These are phyloP conservation scores for Drosophila mimetica DNA, from an alignment of 2,888 invertebrate species.

Conservation along the genomic window DNA sequence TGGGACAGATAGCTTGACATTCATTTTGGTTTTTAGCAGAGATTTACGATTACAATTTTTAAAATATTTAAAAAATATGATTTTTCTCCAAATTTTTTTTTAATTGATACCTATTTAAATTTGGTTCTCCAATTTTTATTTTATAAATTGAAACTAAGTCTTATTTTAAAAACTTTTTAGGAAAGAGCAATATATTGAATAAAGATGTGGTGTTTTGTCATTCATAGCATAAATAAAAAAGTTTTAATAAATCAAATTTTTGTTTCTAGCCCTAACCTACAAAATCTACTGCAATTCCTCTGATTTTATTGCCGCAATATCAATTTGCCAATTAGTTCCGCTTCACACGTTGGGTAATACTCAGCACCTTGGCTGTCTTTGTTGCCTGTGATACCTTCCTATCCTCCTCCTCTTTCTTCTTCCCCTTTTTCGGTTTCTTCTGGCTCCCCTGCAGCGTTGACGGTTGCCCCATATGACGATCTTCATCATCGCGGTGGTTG, in stretches of 20 bases:
- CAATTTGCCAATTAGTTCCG: slow-evolving; percentile 50
- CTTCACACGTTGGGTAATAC: slow-evolving; percentile 38
- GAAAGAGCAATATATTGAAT: no score
- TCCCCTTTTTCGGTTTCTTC: slow-evolving; percentile 12
- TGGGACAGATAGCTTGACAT: slow-evolving; percentile 8
- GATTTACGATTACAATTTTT: no score
- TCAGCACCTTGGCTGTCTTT: slow-evolving; percentile 19
- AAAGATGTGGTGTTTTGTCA: no score
- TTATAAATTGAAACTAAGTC: neutral
- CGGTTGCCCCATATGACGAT: slow-evolving; percentile 39
- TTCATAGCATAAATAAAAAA: no score
- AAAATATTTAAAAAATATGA: no score
- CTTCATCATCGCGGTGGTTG: slow-evolving; percentile 35
- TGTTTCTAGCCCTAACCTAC: neutral
- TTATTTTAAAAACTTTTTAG: no score
- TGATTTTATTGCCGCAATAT: slow-evolving; percentile 33
- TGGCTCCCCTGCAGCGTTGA: slow-evolving; percentile 36
- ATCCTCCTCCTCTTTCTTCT: slow-evolving; percentile 12
- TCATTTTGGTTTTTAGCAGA: neutral
- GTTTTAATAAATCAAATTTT: no score
- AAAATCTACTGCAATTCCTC: slow-evolving; percentile 2
- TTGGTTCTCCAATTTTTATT: neutral
- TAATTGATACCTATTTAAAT: no score
- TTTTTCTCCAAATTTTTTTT: neutral
- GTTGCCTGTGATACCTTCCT: slow-evolving; percentile 15